phyloP scores from a whole-genome alignment of 2,888 invertebrate species.

The Nudaria mundana region DNA sequence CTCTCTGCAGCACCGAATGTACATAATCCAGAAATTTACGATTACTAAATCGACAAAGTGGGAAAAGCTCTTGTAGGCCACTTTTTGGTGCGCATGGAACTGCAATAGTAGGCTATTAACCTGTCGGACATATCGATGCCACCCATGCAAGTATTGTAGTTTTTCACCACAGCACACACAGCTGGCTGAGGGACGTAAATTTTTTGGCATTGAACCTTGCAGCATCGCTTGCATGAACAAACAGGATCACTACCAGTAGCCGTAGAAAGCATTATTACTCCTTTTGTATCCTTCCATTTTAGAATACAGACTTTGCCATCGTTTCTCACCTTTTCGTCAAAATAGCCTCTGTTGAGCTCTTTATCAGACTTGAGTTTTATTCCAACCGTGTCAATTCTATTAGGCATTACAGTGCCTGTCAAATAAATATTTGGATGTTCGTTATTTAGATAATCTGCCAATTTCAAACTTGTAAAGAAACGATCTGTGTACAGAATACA shows the following conservation, averaged over 20 bases:
- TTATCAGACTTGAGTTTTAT: conserved; percentile 25
- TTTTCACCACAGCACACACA: too few relatives aligned
- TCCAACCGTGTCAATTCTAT: conserved; percentile 23
- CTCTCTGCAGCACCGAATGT: too few relatives aligned
- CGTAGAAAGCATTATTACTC: too few relatives aligned
- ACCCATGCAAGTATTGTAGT: too few relatives aligned
- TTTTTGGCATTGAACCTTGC: too few relatives aligned
- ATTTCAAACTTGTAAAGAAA: conserved; percentile 14
- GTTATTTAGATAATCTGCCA: conserved; percentile 6
- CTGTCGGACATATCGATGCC: conserved; percentile 40
- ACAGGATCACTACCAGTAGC: conserved; percentile 25
- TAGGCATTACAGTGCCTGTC: too few relatives aligned
- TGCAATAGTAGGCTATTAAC: too few relatives aligned
- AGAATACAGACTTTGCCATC: conserved; percentile 32
- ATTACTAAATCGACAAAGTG: not conserved
- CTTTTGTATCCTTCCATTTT: conserved; percentile 25
- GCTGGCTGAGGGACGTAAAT: too few relatives aligned
- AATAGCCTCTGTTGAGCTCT: conserved; percentile 24
- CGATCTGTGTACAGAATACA: conserved; percentile 18
- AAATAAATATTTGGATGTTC: conserved; percentile 7
- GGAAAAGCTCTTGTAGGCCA: conserved; percentile 5
- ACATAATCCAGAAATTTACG: not conserved
- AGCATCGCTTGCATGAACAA: too few relatives aligned
- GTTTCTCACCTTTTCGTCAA: conserved; percentile 22
- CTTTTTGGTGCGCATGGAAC: too few relatives aligned